Base-by-base conservation (phyloP, 2,888 invertebrate species). In the Pherbina coryleti region DNA sequence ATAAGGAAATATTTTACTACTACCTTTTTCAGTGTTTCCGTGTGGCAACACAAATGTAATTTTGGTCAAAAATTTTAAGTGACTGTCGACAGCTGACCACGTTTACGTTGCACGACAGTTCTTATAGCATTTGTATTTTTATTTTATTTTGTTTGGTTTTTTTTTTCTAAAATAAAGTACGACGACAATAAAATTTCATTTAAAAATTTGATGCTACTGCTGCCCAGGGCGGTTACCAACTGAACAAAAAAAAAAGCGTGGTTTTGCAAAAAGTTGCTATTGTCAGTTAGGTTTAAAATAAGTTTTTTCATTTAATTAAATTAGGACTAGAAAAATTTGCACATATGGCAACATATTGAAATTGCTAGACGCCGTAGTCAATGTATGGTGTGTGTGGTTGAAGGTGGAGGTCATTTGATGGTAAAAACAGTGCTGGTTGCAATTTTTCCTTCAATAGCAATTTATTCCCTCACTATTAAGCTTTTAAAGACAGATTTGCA, bases 241-340 rank as follows among this genome's bases (percentile, higher is more conserved):
- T 28, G 14, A 31, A 62, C 4, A 53, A n/a, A 55, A 55, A 55
- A n/a, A 19, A 55, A 11, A 44, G 1, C 11, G 44, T 44, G 44
- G 44, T 44, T 55, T n/a, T 55, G 8, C 8, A 19, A 55, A 55
- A 55, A 55, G 55, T 55, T 55, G 55, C 55, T 55, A 8, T 37
- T 66, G 69, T 51, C 69, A 19, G 25, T 2, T 25, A 51, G 69
- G 49, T 69, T 69, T 34, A 69, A 69, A 69, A 69, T 69, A 69
- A 69, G 69, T 69, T 69, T 51, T 73, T 53, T 73, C 73, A 73
- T 73, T 73, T 62, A 62, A 73, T 73, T 73, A 73, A 73, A 73
- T 73, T 62, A 62, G 73, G 28, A 72, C 62, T 49, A 49, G 31
- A 60, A 49, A 57, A 62, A 51, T 60, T 62, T 62, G 62, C 28